Evolutionary conservation across 2,797 vertebrate species (phyloP), one percentile per base, ranked within the genome.

Genomic region (Pagetopsis macropterus): DNA sequence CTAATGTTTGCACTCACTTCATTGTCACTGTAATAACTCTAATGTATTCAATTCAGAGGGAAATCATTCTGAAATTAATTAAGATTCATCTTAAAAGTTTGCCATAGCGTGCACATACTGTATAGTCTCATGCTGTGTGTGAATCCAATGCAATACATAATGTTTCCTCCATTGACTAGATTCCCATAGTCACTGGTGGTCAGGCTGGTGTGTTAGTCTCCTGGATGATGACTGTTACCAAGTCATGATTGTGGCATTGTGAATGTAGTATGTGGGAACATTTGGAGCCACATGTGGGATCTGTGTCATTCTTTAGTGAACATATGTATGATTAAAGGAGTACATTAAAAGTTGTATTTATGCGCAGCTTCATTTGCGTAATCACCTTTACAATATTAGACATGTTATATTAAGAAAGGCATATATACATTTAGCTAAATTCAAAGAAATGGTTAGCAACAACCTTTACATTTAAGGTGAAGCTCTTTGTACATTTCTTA

Each of bases 321-420:
- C 54, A 50, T 73, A 70, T 65, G 65, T 65, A 44, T 68, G 5
- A 64, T 51, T 33, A 17, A 48, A 65, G 78, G 46, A 21, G 2
- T 37, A 57, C 33, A 65, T 64, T 52, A 52, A 1, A 60, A 68
- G 17, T 58, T 65, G 60, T 65, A 31, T 37, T 9, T 9, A 6
- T 27, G 27, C 27, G 4, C 27, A 27, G 27, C 27, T 27, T 27
- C 4, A 5, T 27, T 27, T 27, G 27, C 27, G 27, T 27, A 27
- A 27, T 27, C 4, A 27, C 27, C 27, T 27, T 27, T 27, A 27
- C 5, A 27, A 27, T 27, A 27, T 27, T 27, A 27, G 23, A 23
- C 23, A 27, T 23, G 23, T 27, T 27, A 27, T 27, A 27, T 27
- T 27, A 27, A 27, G 23, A 27, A 27, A 27, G 23, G 3, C 23